These are phyloP conservation scores for Andrena bucephala DNA, from an alignment of 2,888 invertebrate species.

Conservation along the genomic window DNA sequence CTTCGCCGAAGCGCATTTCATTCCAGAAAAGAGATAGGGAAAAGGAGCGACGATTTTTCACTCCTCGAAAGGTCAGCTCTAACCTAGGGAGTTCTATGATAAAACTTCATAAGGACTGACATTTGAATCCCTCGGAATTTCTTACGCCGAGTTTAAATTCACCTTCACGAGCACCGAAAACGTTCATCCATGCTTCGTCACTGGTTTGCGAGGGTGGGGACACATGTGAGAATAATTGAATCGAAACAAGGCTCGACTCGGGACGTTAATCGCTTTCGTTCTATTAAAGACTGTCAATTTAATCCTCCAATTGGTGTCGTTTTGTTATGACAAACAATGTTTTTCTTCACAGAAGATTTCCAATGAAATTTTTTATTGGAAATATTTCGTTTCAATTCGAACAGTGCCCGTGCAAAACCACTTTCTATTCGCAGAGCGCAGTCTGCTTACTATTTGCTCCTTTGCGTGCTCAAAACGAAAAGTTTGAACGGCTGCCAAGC, in stretches of 20 bases:
- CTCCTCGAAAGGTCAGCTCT: conserved; percentile 59
- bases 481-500: conserved; percentile 49
- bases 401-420: neutral
- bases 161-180: neutral
- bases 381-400: conserved; percentile 7
- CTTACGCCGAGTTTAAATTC: conserved; percentile 5
- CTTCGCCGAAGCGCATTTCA: conserved; percentile 17
- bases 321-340: neutral
- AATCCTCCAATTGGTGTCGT: conserved; percentile 1
- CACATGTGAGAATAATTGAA: conserved; percentile 50
- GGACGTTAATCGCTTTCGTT: conserved; percentile 54
- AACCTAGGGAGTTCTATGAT: conserved; percentile 27
- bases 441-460: conserved; percentile 44
- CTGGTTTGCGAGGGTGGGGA: neutral
- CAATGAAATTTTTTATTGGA: neutral
- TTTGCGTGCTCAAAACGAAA: conserved; percentile 11
- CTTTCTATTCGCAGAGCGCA: conserved; percentile 50
- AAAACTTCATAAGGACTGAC: conserved; percentile 44
- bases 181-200: neutral
- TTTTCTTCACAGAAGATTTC: neutral
- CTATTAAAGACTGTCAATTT: conserved; percentile 7
- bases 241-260: neutral
- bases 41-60: conserved; percentile 34
- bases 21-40: conserved; percentile 12
- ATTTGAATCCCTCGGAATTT: conserved; percentile 48